Conservation (phyloP, 2,888 invertebrate species). For the Nasonovia ribisnigri region DNA sequence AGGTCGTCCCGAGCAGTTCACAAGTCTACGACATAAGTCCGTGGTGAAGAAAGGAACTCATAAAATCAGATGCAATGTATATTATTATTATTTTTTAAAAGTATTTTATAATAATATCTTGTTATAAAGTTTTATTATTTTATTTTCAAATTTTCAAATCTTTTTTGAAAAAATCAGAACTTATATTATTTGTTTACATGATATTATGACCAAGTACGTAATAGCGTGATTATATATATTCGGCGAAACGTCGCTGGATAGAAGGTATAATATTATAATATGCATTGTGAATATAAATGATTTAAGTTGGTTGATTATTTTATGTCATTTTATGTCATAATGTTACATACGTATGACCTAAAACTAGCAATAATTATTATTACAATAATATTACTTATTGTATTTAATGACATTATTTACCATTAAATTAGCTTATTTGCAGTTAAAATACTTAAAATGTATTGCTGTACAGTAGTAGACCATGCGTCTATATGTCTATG, state of each 20-base stretch:
- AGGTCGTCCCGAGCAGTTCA: neutral
- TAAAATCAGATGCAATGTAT: neutral
- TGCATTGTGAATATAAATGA: neutral
- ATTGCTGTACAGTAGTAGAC: no score
- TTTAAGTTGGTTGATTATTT: neutral
- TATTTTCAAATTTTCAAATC: neutral
- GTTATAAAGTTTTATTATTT: neutral
- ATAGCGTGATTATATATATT: neutral
- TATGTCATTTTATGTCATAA: neutral
- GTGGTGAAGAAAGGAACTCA: neutral
- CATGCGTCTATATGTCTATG: no score
- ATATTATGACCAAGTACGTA: neutral
- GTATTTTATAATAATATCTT: neutral
- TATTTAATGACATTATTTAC: no score
- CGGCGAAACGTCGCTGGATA: neutral
- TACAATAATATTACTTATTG: no score
- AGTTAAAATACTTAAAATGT: no score
- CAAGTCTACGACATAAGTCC: neutral
- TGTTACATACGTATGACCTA: neutral
- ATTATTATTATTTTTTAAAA: neutral
- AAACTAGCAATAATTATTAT: no score
- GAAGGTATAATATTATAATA: neutral
- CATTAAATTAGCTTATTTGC: no score
- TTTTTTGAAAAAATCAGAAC: neutral
- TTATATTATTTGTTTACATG: neutral